A percentile compares a stretch with the other conserved stretches of the same genome.
phyloP scores from a whole-genome alignment of 2,797 vertebrate genomes.

The Labroides dimidiatus region DNA sequence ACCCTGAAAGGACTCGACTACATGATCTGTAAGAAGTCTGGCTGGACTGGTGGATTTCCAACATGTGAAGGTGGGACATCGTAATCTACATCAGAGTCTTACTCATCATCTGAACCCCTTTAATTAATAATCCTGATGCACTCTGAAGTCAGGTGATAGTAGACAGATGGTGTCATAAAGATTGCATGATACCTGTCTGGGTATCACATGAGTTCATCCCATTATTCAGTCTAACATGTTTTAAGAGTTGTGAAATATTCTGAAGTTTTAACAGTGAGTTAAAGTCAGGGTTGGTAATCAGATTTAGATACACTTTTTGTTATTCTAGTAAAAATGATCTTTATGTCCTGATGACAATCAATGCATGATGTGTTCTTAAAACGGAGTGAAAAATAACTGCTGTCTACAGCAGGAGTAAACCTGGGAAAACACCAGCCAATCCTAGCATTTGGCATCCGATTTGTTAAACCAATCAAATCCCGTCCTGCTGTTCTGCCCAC shows the following conservation, averaged over 20 bases:
- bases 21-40: conserved; percentile 62
- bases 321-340: too few relatives aligned
- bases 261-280: not conserved
- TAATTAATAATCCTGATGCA: not conserved
- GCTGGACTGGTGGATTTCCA: conserved; percentile 70
- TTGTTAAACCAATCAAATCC: too few relatives aligned
- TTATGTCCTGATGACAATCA: too few relatives aligned
- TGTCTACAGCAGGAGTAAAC: too few relatives aligned
- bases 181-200: not conserved
- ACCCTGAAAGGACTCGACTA: conserved; percentile 64
- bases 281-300: too few relatives aligned
- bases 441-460: too few relatives aligned
- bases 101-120: not conserved
- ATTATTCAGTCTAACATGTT: conserved; percentile 1
- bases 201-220: conserved; percentile 12
- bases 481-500: too few relatives aligned
- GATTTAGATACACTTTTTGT: too few relatives aligned
- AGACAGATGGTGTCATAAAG: not conserved
- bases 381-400: too few relatives aligned
- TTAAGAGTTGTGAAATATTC: not conserved
- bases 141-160: not conserved
- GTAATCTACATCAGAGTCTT: not conserved
- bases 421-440: too few relatives aligned
- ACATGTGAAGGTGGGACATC: conserved; percentile 70
- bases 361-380: too few relatives aligned